Conservation (phyloP, 2,113 vertebrate species). For the Cryptoleucopteryx plumbea region DNA sequence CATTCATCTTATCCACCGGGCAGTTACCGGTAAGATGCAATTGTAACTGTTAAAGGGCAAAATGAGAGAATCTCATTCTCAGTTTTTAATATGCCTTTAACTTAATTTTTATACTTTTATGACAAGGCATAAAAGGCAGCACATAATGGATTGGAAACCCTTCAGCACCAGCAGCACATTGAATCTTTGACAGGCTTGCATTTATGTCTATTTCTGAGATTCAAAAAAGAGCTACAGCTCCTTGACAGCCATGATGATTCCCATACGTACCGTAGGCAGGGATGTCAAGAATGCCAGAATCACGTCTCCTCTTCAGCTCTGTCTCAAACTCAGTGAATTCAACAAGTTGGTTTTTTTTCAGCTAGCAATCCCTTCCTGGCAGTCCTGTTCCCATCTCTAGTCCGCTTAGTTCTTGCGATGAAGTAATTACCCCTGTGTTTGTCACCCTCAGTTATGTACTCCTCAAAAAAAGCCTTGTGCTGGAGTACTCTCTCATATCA, state of each 20-base stretch:
- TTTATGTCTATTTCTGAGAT: background rate
- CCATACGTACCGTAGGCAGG: background rate
- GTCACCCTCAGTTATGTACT: background rate
- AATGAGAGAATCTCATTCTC: background rate
- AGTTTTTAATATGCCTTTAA: background rate
- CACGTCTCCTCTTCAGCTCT: accelerated
- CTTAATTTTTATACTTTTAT: background rate
- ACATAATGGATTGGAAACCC: background rate
- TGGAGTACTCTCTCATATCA: background rate
- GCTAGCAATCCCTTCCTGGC: background rate
- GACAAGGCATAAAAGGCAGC: background rate
- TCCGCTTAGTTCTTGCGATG: background rate
- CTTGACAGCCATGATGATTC: background rate
- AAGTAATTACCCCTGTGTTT: background rate
- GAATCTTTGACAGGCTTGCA: background rate
- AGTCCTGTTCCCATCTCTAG: background rate
- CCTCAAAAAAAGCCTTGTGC: background rate
- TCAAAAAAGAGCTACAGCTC: background rate
- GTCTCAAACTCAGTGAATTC: background rate
- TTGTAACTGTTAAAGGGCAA: background rate
- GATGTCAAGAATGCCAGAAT: background rate
- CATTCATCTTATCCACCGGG: background rate
- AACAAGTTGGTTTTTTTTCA: background rate
- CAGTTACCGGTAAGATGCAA: background rate
- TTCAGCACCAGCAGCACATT: background rate